A percentile compares a stretch with the other conserved stretches of the same genome.
phyloP scores from a whole-genome alignment of 2,888 invertebrate genomes.

The Coleophora flavipennella region DNA sequence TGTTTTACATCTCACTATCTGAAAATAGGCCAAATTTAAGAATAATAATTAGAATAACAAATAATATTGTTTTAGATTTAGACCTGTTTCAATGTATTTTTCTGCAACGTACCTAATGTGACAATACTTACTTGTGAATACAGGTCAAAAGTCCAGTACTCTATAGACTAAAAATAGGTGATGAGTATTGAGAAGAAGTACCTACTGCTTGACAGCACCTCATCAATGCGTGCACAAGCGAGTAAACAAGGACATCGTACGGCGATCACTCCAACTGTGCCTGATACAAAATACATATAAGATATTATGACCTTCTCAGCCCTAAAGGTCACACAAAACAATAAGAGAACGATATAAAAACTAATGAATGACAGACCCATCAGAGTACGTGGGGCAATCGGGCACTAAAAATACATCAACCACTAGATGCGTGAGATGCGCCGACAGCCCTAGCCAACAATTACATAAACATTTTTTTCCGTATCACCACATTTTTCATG shows the following conservation, averaged over 20 bases:
- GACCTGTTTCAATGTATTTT: too few relatives aligned
- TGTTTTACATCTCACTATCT: too few relatives aligned
- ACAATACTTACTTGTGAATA: too few relatives aligned
- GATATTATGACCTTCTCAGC: conserved; percentile 63
- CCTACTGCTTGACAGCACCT: too few relatives aligned
- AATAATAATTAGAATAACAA: too few relatives aligned
- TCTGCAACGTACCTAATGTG: too few relatives aligned
- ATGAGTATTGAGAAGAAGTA: too few relatives aligned
- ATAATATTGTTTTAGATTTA: too few relatives aligned
- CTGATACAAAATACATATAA: conserved; percentile 46
- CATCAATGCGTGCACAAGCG: too few relatives aligned
- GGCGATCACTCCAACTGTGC: conserved; percentile 26
- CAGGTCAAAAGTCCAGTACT: too few relatives aligned
- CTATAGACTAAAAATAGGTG: conserved; percentile 35
- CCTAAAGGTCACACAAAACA: conserved; percentile 43
- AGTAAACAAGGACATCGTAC: conserved; percentile 33
- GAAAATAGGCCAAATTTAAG: too few relatives aligned
- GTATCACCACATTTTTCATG: too few relatives aligned
- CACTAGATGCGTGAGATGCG: conserved; percentile 5
- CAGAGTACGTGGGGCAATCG: conserved; percentile 11
- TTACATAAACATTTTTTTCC: conserved; percentile 13
- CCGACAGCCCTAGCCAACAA: conserved; percentile 10
- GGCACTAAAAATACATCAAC: conserved; percentile 19
- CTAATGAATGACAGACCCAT: conserved; percentile 14
- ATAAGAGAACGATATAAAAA: conserved; percentile 14